phyloP scores from a whole-genome alignment of 2,113 vertebrate species.

The Sapayoa aenigma region DNA sequence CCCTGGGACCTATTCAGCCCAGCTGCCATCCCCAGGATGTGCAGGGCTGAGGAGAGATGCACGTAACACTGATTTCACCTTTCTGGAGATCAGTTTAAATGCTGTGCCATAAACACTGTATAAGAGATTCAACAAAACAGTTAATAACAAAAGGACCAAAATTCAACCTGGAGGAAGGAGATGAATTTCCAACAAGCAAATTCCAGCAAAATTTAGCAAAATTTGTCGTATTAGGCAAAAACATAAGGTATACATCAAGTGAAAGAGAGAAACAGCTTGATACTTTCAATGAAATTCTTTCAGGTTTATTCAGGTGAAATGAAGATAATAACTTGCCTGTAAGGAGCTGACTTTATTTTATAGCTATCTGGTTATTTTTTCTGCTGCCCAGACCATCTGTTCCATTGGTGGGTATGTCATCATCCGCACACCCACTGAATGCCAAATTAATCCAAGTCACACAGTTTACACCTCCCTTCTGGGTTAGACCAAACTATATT shows the following conservation, averaged over 20 bases:
- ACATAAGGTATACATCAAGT: neutral
- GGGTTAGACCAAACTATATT: slow-evolving; percentile 45
- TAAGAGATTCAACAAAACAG: neutral
- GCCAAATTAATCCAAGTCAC: slow-evolving; percentile 64
- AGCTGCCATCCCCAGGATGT: neutral
- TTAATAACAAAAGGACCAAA: neutral
- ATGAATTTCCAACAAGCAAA: neutral
- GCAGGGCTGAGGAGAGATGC: neutral
- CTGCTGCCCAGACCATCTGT: slow-evolving; percentile 59
- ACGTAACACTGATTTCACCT: neutral
- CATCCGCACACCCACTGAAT: slow-evolving; percentile 60
- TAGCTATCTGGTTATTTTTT: slow-evolving; percentile 49
- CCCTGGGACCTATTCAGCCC: neutral
- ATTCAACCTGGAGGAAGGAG: neutral
- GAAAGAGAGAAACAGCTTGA: neutral
- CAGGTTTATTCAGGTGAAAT: neutral
- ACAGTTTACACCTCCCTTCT: slow-evolving; percentile 47
- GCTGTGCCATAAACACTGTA: neutral
- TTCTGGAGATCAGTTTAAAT: neutral
- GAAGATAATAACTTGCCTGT: neutral
- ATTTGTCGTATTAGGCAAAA: neutral
- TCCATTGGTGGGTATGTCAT: slow-evolving; percentile 48
- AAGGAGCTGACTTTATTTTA: slow-evolving; percentile 31
- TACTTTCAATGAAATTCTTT: neutral
- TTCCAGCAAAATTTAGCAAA: neutral